A percentile compares a stretch with the other conserved stretches of the same genome.
Conservation (phyloP, 2,113 vertebrate species). For the Sinocyclocheilus anophthalmus region DNA sequence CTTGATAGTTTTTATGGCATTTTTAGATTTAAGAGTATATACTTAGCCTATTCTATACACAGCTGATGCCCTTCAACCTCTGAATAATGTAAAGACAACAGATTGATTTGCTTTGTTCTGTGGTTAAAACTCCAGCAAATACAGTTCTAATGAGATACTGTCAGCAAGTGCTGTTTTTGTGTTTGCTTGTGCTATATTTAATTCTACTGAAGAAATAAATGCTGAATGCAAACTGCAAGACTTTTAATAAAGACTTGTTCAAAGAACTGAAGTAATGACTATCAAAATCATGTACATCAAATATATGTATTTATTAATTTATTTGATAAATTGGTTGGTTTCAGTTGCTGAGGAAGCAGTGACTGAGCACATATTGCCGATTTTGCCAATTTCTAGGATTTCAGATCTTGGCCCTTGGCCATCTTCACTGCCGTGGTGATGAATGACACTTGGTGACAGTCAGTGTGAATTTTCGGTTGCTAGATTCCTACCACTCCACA, state of each 20-base stretch:
- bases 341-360: neutral
- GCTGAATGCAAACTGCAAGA: neutral
- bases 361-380: neutral
- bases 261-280: neutral
- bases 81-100: neutral
- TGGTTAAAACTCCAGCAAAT: conserved; percentile 1
- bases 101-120: conserved; percentile 41
- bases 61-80: neutral
- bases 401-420: conserved; percentile 1
- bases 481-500: conserved; percentile 66
- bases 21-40: too few species aligned
- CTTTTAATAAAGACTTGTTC: neutral
- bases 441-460: conserved; percentile 32
- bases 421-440: conserved; percentile 5
- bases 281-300: neutral
- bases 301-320: neutral
- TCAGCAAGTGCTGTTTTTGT: conserved; percentile 41
- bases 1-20: too few species aligned
- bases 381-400: conserved; percentile 10
- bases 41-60: neutral
- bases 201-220: neutral
- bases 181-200: neutral
- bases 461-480: conserved; percentile 7
- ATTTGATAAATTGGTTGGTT: neutral
- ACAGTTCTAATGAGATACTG: conserved; percentile 45